phyloP scores from a whole-genome alignment of 2,888 invertebrate species.

The Polia nebulosa region DNA sequence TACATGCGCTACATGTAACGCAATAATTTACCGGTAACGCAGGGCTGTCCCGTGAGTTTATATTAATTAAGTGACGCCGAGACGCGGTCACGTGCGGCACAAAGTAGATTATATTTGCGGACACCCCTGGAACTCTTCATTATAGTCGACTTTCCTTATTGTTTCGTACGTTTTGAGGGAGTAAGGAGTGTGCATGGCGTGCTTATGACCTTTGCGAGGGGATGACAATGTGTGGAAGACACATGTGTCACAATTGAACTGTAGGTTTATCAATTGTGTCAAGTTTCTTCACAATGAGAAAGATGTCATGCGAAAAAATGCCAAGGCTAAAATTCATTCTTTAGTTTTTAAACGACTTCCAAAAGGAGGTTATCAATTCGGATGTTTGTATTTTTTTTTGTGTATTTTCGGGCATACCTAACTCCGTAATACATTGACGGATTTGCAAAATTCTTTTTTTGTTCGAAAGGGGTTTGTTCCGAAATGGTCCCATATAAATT shows the following conservation, averaged over 20 bases:
- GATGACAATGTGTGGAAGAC: background rate
- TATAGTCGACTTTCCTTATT: constrained; percentile 72
- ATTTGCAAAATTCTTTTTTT: too few relatives aligned
- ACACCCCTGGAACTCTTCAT: constrained; percentile 73
- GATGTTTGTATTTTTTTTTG: too few relatives aligned
- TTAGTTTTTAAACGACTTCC: too few relatives aligned
- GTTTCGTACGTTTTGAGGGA: constrained; percentile 63
- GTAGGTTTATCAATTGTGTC: background rate
- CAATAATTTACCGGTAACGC: constrained; percentile 57
- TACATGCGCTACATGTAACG: constrained; percentile 34
- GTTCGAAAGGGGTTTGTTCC: too few relatives aligned
- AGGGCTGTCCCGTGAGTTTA: constrained; percentile 73
- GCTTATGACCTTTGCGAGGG: constrained; percentile 23
- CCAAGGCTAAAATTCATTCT: too few relatives aligned
- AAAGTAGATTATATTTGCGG: constrained; percentile 80
- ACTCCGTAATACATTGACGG: too few relatives aligned
- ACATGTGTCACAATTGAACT: constrained; percentile 3
- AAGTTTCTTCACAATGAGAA: background rate
- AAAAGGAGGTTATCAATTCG: too few relatives aligned
- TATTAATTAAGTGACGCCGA: constrained; percentile 76
- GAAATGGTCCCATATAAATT: too few relatives aligned
- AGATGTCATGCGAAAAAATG: background rate
- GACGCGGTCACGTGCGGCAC: constrained; percentile 75
- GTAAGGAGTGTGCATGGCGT: constrained; percentile 23
- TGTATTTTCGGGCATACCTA: too few relatives aligned